These are phyloP conservation scores for Spicauda simplicius DNA, from an alignment of 2,888 invertebrate species.

Conservation along the genomic window DNA sequence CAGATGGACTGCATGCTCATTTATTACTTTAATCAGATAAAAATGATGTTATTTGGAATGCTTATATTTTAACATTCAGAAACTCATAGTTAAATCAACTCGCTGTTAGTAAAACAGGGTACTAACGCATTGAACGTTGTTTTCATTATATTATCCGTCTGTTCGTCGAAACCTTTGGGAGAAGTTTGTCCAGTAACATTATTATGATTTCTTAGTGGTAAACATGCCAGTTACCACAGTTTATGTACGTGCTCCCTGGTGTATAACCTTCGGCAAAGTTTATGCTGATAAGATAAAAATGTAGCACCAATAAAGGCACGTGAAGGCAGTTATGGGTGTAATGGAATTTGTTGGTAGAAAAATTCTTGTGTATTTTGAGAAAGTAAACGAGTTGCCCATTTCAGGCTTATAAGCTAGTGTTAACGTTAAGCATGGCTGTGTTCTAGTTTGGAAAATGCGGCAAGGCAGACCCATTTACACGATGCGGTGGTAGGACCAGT, in stretches of 20 bases:
- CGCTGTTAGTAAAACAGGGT: slow-evolving; percentile 2
- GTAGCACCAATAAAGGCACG: slow-evolving; percentile 7
- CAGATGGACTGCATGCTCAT: too few relatives aligned
- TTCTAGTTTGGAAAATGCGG: too few relatives aligned
- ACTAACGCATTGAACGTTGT: background rate
- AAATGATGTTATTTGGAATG: too few relatives aligned
- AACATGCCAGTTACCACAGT: slow-evolving; percentile 17
- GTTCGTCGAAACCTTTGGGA: slow-evolving; percentile 12
- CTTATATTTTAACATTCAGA: too few relatives aligned
- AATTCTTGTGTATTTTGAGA: background rate
- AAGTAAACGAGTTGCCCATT: background rate
- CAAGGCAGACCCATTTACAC: too few relatives aligned
- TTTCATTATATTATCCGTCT: slow-evolving; percentile 23
- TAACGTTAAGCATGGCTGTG: too few relatives aligned
- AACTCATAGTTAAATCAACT: background rate
- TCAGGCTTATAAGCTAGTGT: too few relatives aligned
- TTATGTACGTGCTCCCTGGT: background rate
- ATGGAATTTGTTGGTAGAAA: background rate
- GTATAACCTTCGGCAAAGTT: slow-evolving; percentile 6
- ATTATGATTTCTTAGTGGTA: slow-evolving; percentile 29
- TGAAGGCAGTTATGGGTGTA: slow-evolving; percentile 5
- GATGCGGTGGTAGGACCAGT: too few relatives aligned
- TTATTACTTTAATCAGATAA: too few relatives aligned
- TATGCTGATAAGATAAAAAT: slow-evolving; percentile 12
- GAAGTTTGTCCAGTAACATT: slow-evolving; percentile 22